Base-by-base conservation (phyloP, 2,113 vertebrate genomes). In the Heterotilapia buettikoferi region DNA sequence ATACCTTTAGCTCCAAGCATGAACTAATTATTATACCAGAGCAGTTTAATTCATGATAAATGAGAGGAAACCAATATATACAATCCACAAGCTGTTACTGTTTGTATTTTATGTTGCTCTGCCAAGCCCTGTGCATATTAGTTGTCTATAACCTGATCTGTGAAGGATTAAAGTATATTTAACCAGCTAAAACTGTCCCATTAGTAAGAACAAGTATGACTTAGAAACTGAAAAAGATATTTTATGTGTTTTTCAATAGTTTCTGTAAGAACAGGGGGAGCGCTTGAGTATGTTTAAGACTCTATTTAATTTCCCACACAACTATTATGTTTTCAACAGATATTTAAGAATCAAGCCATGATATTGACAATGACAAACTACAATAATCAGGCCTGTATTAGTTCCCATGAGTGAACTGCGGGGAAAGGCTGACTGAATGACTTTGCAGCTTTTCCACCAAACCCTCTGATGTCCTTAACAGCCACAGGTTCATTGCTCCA, bases 321-420 rank as follows among this genome's bases (percentile, higher is more conserved):
- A 18, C 31, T 21, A 29, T 89, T 76, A 89, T 82, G 43, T 73
- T 86, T 87, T 87, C 88, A 89, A 40, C 71, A 85, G 26, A 68
- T 84, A 86, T 80, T 90, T 82, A 81, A 84, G 16, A 59, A 45
- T 73, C 8, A 2, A 54, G 73, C 18, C 36, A 78, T 71, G 66
- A 76, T n/a, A 84, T 14, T 78, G 56, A 68, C 56, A 68, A 10
- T 83, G 68, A 84, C 71, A 85, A 89, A 89, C 47, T 88, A 85
- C 50, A 68, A 78, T 56, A 83, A 83, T 84, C 59, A 84, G 5
- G 36, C 38, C 8, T 29, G 18, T 14, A 84, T 84, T 59, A 47
- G 18, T 50, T 89, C 63, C 16, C 50, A 21, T 61, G 43, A 14
- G 6, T 86, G 43, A 85, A 76, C 59, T 85, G 71, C 9, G 5